These are phyloP conservation scores for Orius insidiosus DNA, from an alignment of 1,140 invertebrate species.

Conservation along the genomic window DNA sequence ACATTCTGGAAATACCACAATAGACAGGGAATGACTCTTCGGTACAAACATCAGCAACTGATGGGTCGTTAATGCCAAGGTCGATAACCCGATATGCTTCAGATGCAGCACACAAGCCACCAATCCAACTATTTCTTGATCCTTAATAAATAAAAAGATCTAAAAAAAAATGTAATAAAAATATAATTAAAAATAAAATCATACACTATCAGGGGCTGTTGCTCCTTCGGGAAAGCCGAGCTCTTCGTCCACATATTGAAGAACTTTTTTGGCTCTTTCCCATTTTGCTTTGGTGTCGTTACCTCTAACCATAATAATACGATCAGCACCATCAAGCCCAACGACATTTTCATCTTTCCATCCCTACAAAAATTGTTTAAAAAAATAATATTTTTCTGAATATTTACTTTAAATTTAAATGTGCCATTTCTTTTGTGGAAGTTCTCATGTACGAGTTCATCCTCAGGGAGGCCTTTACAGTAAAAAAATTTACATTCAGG, in stretches of 20 bases:
- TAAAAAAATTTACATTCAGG: slow-evolving; percentile 1
- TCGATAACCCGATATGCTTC: background rate
- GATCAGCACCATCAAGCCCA: background rate
- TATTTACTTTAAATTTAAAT: background rate
- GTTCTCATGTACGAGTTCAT: slow-evolving; percentile 2
- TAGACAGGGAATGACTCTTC: background rate
- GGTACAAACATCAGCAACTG: background rate
- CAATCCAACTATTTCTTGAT: background rate
- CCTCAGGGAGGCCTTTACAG: slow-evolving; percentile 3
- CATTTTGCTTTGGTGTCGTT: background rate
- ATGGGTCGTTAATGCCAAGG: background rate
- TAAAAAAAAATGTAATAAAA: background rate
- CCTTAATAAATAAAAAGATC: background rate
- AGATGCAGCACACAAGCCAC: slow-evolving; percentile 2
- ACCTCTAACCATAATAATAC: background rate
- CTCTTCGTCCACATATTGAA: background rate
- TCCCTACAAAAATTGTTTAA: background rate
- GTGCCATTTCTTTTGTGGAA: background rate
- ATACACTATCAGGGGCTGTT: background rate
- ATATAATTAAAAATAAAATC: background rate
- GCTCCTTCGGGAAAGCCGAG: slow-evolving; percentile 4
- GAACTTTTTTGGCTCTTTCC: background rate
- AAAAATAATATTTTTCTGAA: background rate
- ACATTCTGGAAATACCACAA: slow-evolving; percentile 1
- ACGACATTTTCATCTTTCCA: slow-evolving; percentile 8